These are phyloP conservation scores for Calidris pugnax DNA, from an alignment of 2,113 vertebrate species.

Conservation along the genomic window DNA sequence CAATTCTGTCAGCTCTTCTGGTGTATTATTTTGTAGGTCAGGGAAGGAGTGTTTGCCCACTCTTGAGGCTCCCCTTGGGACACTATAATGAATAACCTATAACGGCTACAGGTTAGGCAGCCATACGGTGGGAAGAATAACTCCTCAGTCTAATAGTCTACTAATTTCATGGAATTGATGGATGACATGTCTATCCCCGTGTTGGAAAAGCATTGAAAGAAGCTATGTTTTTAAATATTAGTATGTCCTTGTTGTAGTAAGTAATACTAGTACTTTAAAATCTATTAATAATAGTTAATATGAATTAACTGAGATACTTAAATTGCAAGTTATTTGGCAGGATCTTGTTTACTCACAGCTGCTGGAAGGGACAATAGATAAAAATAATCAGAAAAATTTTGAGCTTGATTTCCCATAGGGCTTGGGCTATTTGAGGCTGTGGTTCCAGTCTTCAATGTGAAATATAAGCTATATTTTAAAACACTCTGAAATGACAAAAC, in stretches of 20 bases:
- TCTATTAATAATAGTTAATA: not conserved
- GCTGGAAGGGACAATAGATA: not conserved
- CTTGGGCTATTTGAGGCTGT: not conserved
- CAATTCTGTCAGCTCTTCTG: not conserved
- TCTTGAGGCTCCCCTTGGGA: not conserved
- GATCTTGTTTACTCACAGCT: not conserved
- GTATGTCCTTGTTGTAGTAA: not conserved
- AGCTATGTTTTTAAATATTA: not conserved
- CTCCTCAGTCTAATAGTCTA: not conserved
- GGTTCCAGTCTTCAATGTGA: not conserved
- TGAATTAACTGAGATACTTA: not conserved
- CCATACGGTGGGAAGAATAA: not conserved
- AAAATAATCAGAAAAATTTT: not conserved
- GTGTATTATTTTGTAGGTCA: not conserved
- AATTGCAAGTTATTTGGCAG: not conserved
- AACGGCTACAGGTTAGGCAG: not conserved
- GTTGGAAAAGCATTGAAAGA: not conserved
- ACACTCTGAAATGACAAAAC: not conserved
- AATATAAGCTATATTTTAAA: not conserved
- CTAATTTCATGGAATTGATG: not conserved
- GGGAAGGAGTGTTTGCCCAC: not conserved
- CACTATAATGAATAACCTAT: not conserved
- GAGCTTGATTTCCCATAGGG: not conserved
- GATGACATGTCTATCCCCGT: not conserved
- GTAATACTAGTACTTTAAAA: not conserved